Base-by-base conservation (phyloP, 2,888 invertebrate genomes). In the Ptychoptera albimana region DNA sequence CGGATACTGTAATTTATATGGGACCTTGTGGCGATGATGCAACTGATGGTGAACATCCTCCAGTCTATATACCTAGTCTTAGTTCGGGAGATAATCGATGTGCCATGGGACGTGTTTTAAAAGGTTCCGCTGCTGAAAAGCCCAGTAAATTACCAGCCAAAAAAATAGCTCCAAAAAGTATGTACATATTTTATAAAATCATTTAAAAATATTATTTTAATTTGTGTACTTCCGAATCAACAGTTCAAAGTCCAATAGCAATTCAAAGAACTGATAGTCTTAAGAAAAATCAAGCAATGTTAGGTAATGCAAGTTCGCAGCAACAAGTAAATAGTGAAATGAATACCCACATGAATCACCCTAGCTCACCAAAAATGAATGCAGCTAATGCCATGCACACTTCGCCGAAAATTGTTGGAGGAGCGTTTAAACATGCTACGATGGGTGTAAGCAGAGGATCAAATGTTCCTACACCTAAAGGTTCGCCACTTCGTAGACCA, bases 1-100 rank as follows among this genome's bases (percentile, higher is more conserved):
- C 94, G 47, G 96, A 97, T 64, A 97, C 97, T 1, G 97, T 97
- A 48, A 97, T 97, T 59, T 97, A 94, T 63, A 82, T 88, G 34
- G 85, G 88, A 2, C 84, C 84, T 12, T 57, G 62, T 46, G 23
- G 23, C 3, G 89, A 91, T 55, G 89, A 89, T 58, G 85, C 85
- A 11, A 91, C 91, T 2, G 91, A 91, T 59, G 88, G 88, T n/a
- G 89, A 91, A 63, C 89, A 89, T 68, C 89, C 89, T n/a, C 89
- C 91, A 0, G 87, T 89, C 10, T 89, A 88, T 61, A 80, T 89
- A 57, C 89, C 89, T 16, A 83, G 85, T 56, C 72, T 89, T 42
- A 85, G 84, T 61, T 81, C 84, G 11, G 85, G 83, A 40, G 87
- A 88, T 62, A 86, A 86, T 63, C 74, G 87, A 49, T 81, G 83